A percentile compares a stretch with the other conserved stretches of the same genome.
These are phyloP conservation scores for Drosophila affinis DNA, from an alignment of 2,888 invertebrate genomes.

Conservation along the genomic window DNA sequence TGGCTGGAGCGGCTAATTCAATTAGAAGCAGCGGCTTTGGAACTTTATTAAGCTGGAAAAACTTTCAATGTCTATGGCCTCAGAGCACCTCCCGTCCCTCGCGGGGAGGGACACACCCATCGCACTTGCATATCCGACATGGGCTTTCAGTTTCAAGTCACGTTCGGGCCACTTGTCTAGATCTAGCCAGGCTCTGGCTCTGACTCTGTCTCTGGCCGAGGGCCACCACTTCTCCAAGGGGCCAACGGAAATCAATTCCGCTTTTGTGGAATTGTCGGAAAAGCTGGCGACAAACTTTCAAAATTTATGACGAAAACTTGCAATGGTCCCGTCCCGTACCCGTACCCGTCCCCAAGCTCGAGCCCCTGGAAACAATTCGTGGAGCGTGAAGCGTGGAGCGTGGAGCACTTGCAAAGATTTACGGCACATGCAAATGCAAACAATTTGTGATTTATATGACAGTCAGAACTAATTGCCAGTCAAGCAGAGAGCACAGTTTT, in stretches of 20 bases:
- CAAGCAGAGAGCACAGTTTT: background rate
- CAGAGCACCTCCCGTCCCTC: conserved; percentile 7
- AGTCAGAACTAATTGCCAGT: conserved; percentile 29
- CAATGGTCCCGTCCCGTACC: background rate
- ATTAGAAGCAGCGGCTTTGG: conserved; percentile 35
- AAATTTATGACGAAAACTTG: conserved; percentile 25
- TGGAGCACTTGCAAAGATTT: conserved; percentile 21
- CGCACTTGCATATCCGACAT: conserved; percentile 45
- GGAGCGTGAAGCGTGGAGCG: background rate
- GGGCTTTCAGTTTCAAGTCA: conserved; percentile 76
- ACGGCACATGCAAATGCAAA: conserved; percentile 31
- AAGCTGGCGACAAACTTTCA: conserved; percentile 48
- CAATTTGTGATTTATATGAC: conserved; percentile 34
- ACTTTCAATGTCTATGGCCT: conserved; percentile 32
- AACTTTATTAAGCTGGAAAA: conserved; percentile 27
- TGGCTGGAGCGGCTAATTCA: conserved; percentile 28
- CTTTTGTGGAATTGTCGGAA: conserved; percentile 72
- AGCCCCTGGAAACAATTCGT: background rate
- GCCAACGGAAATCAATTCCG: conserved; percentile 64
- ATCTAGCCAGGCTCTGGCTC: conserved; percentile 45
- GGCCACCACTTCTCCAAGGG: conserved; percentile 61
- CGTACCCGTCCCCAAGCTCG: too few relatives aligned
- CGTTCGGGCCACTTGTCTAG: conserved; percentile 58
- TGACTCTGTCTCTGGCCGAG: conserved; percentile 54
- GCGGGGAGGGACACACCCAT: conserved; percentile 11